Base-by-base conservation (phyloP, 2,797 vertebrate species). In the Triplophysa bombifrons region DNA sequence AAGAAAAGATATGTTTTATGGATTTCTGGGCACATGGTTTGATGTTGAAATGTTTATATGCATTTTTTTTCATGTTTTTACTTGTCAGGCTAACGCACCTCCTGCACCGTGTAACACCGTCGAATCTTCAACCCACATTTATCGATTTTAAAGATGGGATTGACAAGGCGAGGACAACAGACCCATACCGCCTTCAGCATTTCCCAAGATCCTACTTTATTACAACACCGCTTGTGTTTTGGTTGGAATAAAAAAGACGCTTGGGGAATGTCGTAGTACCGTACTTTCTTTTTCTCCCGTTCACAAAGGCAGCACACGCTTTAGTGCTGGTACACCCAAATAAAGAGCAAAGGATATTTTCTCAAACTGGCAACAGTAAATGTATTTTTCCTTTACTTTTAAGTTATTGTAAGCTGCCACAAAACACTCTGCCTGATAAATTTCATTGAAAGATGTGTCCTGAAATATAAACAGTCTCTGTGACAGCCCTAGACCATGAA, bases 221-320 rank as follows among this genome's bases (percentile, higher is more conserved):
- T 51, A 51, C 53, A 20, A 71, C 6, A 4, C 5, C 3, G 27
- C 85, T 80, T 86, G 80, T 86, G 73, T 20, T 56, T 56, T 56
- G 19, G n/a, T 20, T 56, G n/a, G n/a, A 20, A 56, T 22, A 9
- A 56, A 12, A 22, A 53, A 53, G 51, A 53, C 17, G 7, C 17
- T 51, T 51, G 6, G 17, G 17, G 1, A n/a, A 55, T 55, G 7
- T 55, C 1, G 11, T 22, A 56, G 12, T 56, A 56, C 3, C 76
- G 44, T 75, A 76, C 84, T 85, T 76, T 79, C 74, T 30, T 38
- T 63, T 34, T 88, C 80, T 85, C 74, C 79, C 41, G 41, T 17
- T 60, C 12, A 25, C 6, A n/a, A 71, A 56, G 30, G 7, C 11
- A 70, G 67, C 3, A 48, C 1, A 3, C 5, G 22, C 53, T 38